Percentiles rank a stretch among this genome's conserved stretches.
Evolutionary conservation across 1,140 invertebrate genomes (phyloP).

Genomic region (Caenorhabditis briggsae): DNA sequence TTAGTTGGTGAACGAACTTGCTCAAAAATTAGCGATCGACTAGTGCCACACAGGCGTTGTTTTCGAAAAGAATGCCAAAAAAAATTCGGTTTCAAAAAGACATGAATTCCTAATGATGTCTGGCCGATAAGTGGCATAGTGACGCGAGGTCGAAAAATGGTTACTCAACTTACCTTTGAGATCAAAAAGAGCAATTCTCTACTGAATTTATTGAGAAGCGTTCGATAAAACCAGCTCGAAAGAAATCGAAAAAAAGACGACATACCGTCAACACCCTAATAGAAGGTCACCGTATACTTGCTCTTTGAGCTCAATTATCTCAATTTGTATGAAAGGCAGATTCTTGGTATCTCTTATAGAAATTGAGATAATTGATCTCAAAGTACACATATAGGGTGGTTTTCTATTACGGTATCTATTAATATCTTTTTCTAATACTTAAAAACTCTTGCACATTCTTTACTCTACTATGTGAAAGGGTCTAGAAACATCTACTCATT

Average conservation of each 20-base stretch:
- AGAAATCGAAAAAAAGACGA: too few relatives aligned
- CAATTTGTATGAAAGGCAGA: too few relatives aligned
- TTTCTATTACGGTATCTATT: too few relatives aligned
- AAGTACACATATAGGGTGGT: too few relatives aligned
- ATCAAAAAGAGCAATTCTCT: not conserved
- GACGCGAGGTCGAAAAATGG: not conserved
- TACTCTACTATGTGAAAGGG: not conserved
- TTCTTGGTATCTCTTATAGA: too few relatives aligned
- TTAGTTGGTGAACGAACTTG: not conserved
- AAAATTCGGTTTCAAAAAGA: not conserved
- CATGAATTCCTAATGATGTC: constrained; percentile 9
- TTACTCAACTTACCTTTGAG: not conserved
- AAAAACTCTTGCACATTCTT: too few relatives aligned
- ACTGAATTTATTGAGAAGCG: not conserved
- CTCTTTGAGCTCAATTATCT: too few relatives aligned
- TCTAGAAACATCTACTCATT: not conserved
- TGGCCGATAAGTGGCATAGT: not conserved
- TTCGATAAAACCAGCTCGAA: too few relatives aligned
- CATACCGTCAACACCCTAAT: too few relatives aligned
- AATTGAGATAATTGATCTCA: too few relatives aligned
- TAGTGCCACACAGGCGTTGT: not conserved
- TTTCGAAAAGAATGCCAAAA: not conserved
- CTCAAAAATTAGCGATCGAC: not conserved
- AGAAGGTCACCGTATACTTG: too few relatives aligned
- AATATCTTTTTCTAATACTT: too few relatives aligned